Percentiles rank a stretch among this genome's conserved stretches.
These are phyloP conservation scores for Anas platyrhynchos DNA, from an alignment of 2,113 vertebrate genomes.

Conservation along the genomic window DNA sequence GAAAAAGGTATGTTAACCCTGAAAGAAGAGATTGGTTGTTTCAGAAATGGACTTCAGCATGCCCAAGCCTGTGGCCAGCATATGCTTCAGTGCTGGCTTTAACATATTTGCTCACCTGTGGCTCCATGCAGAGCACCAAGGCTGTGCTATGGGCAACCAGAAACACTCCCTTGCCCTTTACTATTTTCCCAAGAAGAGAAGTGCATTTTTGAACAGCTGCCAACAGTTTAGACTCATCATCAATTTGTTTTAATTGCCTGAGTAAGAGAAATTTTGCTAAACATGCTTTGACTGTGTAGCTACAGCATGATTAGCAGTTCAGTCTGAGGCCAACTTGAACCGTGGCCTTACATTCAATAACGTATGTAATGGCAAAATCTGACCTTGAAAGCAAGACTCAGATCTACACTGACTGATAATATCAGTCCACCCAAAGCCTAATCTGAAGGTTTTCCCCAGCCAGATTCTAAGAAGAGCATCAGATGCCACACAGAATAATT, in stretches of 20 bases:
- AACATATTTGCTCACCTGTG: background rate
- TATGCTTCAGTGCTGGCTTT: background rate
- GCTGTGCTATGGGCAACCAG: background rate
- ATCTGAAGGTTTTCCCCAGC: background rate
- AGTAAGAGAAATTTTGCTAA: background rate
- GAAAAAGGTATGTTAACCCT: background rate
- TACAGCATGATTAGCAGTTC: background rate
- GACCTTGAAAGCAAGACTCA: background rate
- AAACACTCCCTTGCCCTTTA: background rate
- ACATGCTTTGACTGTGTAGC: background rate
- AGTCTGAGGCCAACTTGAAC: background rate
- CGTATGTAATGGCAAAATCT: background rate
- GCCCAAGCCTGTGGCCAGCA: background rate
- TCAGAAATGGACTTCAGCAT: background rate
- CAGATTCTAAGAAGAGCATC: background rate
- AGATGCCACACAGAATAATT: background rate
- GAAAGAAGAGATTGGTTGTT: background rate
- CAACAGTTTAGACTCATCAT: background rate
- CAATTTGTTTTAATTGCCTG: background rate
- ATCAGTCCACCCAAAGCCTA: background rate
- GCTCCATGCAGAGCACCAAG: background rate
- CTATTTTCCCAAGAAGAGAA: background rate
- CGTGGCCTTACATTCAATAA: background rate
- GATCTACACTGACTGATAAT: background rate
- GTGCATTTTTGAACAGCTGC: background rate